Base-by-base conservation (phyloP, 2,888 invertebrate genomes). In the Glyphotaelius pellucidus region DNA sequence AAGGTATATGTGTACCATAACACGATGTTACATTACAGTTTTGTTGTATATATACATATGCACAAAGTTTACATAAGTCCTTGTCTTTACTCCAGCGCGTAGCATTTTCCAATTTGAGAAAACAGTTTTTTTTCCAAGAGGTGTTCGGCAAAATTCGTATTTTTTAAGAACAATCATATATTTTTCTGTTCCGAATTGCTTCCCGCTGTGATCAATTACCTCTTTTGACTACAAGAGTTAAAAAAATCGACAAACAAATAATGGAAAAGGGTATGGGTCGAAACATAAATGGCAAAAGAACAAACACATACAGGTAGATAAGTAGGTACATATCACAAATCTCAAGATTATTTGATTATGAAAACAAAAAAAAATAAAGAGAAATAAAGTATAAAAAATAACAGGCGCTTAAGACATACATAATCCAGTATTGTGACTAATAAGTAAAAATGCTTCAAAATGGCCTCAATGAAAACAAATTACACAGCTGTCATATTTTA, bases 131-230 rank as follows among this genome's bases (percentile, higher is more conserved):
- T 67, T 67, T n/a, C 2, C 15, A 84, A 38, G n/a, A 19, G 11
- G n/a, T 32, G 32, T 84, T 38, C 35, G 25, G 25, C 1, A 38
- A 81, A 81, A 81, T 32, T 32, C 3, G 32, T 0, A 11, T 81
- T 35, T 84, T 83, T 84, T 7, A 35, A 47, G 38, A 86, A 5
- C 30, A 15, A 30, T 31, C 15, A 52, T 52, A 31, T 14, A 31
- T 30, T 52, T 14, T 30, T 52, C 32, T 30, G 25, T 4, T 80
- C 91, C 92, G 92, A 92, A 93, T 90, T 91, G 90, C 89, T 42
- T 89, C 93, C 92, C 91, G 93, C 93, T 93, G 93, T 30, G 92
- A 92, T 90, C 93, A 93, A 93, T 92, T 92, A 93, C 83, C 32
- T 35, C 12, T 80, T 89, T 89, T 89, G 12, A 38, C 30, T 35